These are phyloP conservation scores for Amblyopsis rosae DNA, from an alignment of 2,113 vertebrate species.

Conservation along the genomic window DNA sequence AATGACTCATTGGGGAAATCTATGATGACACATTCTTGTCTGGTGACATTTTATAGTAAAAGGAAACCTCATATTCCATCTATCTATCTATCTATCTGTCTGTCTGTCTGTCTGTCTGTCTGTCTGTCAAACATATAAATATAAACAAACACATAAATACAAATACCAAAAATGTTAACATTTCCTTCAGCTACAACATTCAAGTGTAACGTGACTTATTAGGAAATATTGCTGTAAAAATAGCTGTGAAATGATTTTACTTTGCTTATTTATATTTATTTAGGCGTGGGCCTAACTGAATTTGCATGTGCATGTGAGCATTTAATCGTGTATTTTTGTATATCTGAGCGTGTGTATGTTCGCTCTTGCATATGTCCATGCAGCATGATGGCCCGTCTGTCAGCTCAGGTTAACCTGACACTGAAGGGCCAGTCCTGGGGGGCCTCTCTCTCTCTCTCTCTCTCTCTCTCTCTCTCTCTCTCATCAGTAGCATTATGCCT, in stretches of 20 bases:
- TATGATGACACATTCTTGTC: constrained; percentile 37
- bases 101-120: not conserved
- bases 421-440: constrained; percentile 68
- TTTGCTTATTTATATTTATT: no score
- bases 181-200: no score
- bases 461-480: constrained; percentile 71
- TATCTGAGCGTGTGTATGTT: constrained; percentile 27
- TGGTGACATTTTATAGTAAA: constrained; percentile 51
- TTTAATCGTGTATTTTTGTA: constrained; percentile 24
- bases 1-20: constrained; percentile 29
- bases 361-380: constrained; percentile 25
- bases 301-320: constrained; percentile 15
- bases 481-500: constrained; percentile 81
- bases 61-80: constrained; percentile 22
- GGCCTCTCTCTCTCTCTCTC: constrained; percentile 73
- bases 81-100: no score
- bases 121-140: no score
- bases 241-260: no score
- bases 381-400: constrained; percentile 61
- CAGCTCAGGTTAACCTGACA: constrained; percentile 76
- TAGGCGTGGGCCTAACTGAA: constrained; percentile 1
- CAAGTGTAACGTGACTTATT: no score
- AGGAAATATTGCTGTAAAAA: no score
- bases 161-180: no score
- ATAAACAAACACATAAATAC: no score